Conservation (phyloP, 2,888 invertebrate genomes). For the Hypercompe scribonia region DNA sequence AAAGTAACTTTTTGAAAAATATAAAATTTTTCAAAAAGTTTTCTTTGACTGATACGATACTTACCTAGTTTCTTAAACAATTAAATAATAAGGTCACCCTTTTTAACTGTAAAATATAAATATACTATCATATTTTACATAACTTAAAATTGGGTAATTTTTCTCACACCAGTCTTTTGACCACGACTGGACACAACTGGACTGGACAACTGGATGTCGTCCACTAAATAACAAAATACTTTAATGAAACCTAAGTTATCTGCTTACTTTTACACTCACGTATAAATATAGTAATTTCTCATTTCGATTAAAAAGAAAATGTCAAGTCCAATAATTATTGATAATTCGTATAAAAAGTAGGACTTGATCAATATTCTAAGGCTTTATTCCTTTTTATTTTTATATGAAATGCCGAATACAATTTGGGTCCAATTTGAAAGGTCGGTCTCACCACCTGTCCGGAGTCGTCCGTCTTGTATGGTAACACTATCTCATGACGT, state of each 20-base stretch:
- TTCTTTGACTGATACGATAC: too few relatives aligned
- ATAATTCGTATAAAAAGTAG: not conserved
- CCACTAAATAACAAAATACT: not conserved
- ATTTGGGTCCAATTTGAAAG: constrained; percentile 41
- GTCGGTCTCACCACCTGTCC: constrained; percentile 49
- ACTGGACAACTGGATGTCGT: too few relatives aligned
- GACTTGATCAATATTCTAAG: not conserved
- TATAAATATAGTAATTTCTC: not conserved
- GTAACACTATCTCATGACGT: constrained; percentile 49
- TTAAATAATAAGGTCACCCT: too few relatives aligned
- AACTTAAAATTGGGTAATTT: too few relatives aligned
- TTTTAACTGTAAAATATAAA: too few relatives aligned
- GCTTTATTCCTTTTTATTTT: not conserved
- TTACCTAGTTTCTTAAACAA: too few relatives aligned
- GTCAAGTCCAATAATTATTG: not conserved
- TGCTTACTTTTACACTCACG: not conserved
- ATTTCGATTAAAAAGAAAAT: not conserved
- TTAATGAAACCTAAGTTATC: not conserved
- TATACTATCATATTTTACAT: too few relatives aligned
- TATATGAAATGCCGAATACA: constrained; percentile 16
- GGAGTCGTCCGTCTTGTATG: constrained; percentile 38
- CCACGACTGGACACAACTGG: too few relatives aligned
- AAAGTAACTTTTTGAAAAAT: too few relatives aligned
- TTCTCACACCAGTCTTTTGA: too few relatives aligned
- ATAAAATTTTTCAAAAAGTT: too few relatives aligned